Evolutionary conservation across 2,797 vertebrate genomes (phyloP).

Genomic region (Tokudaia muenninki): DNA sequence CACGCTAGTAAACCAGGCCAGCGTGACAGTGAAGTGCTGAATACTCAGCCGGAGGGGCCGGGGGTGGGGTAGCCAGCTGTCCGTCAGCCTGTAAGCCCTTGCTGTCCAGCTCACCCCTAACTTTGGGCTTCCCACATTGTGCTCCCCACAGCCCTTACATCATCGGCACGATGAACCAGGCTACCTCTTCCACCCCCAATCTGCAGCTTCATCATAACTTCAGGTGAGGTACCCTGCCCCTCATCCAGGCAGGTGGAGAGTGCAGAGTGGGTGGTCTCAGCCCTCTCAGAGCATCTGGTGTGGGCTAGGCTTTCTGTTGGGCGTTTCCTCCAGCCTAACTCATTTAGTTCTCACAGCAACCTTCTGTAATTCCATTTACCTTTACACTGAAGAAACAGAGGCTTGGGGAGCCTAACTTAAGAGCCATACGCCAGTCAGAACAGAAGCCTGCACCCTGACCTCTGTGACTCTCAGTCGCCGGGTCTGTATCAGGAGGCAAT

Average conservation of each 20-base stretch:
- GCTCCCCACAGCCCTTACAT: constrained; percentile 93
- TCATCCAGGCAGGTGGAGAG: not conserved
- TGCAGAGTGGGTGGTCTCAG: fast-evolving
- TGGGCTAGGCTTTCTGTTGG: fast-evolving
- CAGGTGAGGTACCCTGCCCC: constrained; percentile 89
- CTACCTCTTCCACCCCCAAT: constrained; percentile 97
- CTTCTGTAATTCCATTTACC: not conserved
- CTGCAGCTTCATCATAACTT: constrained; percentile 99
- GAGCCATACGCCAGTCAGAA: not conserved
- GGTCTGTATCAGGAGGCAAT: not conserved
- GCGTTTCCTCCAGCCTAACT: not conserved
- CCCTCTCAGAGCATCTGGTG: not conserved
- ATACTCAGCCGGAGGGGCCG: fast-evolving
- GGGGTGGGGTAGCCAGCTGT: not conserved
- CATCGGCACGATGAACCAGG: constrained; percentile 99
- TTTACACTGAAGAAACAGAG: not conserved
- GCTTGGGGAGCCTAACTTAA: not conserved
- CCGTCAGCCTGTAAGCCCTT: fast-evolving
- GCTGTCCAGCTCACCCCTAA: fast-evolving
- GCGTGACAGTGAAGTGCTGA: not conserved
- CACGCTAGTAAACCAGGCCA: too few relatives aligned
- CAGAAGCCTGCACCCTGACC: not conserved
- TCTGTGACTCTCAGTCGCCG: not conserved
- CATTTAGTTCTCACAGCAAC: not conserved
- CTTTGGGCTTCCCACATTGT: not conserved